Percentiles rank a stretch among this genome's conserved stretches.
Conservation (phyloP, 2,888 invertebrate species). For the Strigamia transsilvanica region DNA sequence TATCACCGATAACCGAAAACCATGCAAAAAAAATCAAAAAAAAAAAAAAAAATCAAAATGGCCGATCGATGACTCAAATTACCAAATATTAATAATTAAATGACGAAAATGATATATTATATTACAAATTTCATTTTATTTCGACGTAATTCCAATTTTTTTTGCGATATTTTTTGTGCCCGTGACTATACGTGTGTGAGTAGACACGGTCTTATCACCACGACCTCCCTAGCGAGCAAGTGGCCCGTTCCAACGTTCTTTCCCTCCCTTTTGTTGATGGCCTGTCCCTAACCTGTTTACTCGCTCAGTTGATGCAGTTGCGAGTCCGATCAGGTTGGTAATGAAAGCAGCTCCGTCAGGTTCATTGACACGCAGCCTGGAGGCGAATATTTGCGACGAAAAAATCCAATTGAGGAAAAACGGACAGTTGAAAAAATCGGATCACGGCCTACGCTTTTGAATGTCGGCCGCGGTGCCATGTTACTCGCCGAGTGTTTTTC, state of each 20-base stretch:
- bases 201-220: constrained; percentile 16
- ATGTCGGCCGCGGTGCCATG: neutral
- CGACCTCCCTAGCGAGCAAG: neutral
- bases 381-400: constrained; percentile 41
- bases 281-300: constrained; percentile 48
- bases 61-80: no score
- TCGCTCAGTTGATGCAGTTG: constrained; percentile 41
- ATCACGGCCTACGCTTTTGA: neutral
- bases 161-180: neutral
- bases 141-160: no score
- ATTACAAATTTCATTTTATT: no score
- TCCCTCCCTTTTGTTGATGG: constrained; percentile 45
- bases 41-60: no score
- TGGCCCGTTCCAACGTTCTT: constrained; percentile 32
- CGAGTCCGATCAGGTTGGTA: constrained; percentile 48
- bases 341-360: constrained; percentile 47
- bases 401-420: constrained; percentile 14
- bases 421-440: neutral
- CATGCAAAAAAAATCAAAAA: no score
- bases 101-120: no score
- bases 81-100: no score
- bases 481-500: neutral
- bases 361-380: constrained; percentile 46
- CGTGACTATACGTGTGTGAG: neutral
- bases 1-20: no score